phyloP scores from a whole-genome alignment of 2,797 vertebrate species.

The Periparus ater region DNA sequence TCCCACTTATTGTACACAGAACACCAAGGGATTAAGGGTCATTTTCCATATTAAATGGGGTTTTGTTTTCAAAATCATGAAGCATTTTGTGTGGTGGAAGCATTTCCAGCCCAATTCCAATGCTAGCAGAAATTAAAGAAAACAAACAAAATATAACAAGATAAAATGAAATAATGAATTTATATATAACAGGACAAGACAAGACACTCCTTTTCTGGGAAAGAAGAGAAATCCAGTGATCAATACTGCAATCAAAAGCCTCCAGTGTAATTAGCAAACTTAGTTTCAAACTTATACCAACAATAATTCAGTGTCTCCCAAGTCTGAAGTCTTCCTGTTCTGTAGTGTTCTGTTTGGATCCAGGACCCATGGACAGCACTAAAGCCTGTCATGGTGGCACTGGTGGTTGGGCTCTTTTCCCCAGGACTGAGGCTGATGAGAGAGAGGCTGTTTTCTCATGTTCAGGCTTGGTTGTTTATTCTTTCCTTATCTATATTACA shows the following conservation, averaged over 20 bases:
- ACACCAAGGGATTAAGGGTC: neutral
- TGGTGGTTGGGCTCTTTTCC: too few relatives aligned
- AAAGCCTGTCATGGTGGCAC: too few relatives aligned
- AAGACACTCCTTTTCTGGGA: neutral
- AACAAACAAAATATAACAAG: neutral
- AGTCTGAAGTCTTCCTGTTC: neutral
- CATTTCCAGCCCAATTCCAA: neutral
- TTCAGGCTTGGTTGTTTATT: too few relatives aligned
- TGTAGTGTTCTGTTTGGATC: neutral
- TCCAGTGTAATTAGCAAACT: neutral
- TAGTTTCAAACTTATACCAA: neutral
- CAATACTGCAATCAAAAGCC: neutral
- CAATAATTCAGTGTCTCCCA: neutral
- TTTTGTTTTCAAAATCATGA: neutral
- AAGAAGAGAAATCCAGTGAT: neutral
- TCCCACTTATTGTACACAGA: neutral
- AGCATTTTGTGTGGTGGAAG: neutral
- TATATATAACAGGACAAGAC: neutral
- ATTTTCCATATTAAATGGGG: neutral
- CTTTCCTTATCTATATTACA: too few relatives aligned
- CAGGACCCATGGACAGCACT: neutral
- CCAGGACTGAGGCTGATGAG: too few relatives aligned
- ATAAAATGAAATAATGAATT: neutral
- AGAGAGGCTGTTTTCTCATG: too few relatives aligned
- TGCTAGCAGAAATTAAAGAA: neutral